These are phyloP conservation scores for Troilus luridus DNA, from an alignment of 2,888 invertebrate genomes.

Conservation along the genomic window DNA sequence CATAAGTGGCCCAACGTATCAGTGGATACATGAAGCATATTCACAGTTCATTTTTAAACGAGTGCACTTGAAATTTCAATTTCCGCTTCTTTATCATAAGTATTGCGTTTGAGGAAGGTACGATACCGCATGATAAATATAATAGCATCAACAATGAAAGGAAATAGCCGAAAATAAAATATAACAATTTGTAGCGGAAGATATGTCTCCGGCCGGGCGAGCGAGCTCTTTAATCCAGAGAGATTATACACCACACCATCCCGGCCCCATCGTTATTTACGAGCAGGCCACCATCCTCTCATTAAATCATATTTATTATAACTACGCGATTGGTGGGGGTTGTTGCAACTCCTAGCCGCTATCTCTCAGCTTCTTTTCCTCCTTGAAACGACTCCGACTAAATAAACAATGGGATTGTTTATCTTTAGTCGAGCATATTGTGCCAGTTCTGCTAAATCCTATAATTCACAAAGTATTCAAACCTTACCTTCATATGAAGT, in stretches of 20 bases:
- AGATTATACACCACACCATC: slow-evolving; percentile 12
- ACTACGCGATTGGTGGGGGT: neutral
- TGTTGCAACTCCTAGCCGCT: neutral
- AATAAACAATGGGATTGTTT: no score
- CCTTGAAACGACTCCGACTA: no score
- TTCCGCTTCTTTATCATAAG: neutral
- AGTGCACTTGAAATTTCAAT: neutral
- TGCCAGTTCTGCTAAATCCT: no score
- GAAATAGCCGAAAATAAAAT: neutral
- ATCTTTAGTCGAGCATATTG: no score
- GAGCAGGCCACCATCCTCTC: neutral
- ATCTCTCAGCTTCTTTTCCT: neutral
- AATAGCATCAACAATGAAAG: neutral
- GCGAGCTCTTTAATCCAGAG: neutral
- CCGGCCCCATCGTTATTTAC: neutral
- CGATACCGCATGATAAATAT: neutral
- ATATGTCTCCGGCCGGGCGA: slow-evolving; percentile 1
- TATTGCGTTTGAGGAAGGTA: neutral
- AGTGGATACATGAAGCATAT: no score
- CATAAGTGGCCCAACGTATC: no score
- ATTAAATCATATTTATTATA: slow-evolving; percentile 35
- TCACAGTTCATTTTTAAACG: no score
- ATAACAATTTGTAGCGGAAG: neutral
- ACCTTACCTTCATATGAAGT: no score
- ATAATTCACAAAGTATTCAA: no score